Percentiles rank a stretch among this genome's conserved stretches.
phyloP scores from a whole-genome alignment of 2,797 vertebrate species.

The Menidia menidia region DNA sequence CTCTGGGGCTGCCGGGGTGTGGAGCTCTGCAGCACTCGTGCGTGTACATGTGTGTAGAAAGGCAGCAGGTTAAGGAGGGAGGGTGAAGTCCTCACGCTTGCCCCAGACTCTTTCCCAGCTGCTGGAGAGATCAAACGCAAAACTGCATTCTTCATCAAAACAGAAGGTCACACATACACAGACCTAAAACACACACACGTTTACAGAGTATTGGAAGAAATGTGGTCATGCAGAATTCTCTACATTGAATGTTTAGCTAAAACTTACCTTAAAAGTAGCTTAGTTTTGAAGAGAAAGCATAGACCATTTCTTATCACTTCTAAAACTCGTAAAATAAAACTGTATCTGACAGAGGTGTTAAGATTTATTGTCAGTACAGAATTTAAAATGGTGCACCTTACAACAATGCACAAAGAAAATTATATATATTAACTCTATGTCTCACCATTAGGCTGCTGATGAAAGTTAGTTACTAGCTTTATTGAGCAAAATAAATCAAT shows the following conservation, averaged over 20 bases:
- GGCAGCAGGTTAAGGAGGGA: conserved; percentile 62
- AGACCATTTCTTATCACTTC: not conserved
- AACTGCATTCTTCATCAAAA: conserved; percentile 76
- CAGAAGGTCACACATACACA: conserved; percentile 24
- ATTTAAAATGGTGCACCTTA: not conserved
- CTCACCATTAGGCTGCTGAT: not conserved
- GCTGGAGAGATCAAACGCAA: conserved; percentile 77
- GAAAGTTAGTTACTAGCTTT: conserved; percentile 6
- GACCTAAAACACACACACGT: not conserved
- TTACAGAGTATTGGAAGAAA: conserved; percentile 8
- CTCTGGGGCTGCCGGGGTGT: conserved; percentile 63
- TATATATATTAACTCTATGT: not conserved
- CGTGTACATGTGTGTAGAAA: conserved; percentile 11
- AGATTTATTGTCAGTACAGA: not conserved
- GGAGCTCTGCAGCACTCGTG: too few species aligned
- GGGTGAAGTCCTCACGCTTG: conserved; percentile 51
- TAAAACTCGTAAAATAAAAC: not conserved
- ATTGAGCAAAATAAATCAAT: conserved; percentile 16
- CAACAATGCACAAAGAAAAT: not conserved
- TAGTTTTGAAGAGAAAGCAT: not conserved
- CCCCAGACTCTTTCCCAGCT: conserved; percentile 52
- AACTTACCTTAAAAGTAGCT: not conserved
- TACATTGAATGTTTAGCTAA: not conserved
- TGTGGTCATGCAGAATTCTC: not conserved
- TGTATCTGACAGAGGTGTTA: not conserved